phyloP scores from a whole-genome alignment of 2,797 vertebrate species.

The Strix occidentalis region DNA sequence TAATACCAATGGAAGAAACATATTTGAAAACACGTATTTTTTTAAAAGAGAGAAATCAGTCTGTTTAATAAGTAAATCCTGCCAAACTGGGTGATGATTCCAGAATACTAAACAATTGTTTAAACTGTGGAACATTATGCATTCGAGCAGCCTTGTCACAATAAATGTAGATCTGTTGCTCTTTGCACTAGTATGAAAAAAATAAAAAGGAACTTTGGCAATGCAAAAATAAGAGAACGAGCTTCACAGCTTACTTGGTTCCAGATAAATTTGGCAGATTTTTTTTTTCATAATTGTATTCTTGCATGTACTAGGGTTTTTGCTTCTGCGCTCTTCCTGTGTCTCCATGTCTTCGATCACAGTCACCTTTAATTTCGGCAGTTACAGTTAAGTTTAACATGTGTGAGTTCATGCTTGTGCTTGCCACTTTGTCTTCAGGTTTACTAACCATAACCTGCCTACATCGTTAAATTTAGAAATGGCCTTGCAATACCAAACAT shows the following conservation, averaged over 20 bases:
- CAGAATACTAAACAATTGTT: constrained; percentile 42
- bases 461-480: background rate
- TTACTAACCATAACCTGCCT: background rate
- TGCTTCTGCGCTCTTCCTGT: background rate
- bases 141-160: constrained; percentile 37
- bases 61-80: constrained; percentile 10
- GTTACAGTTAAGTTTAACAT: background rate
- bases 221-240: background rate
- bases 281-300: background rate
- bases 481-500: background rate
- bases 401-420: background rate
- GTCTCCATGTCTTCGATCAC: background rate
- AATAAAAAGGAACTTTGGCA: background rate
- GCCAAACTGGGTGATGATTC: constrained; percentile 8
- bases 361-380: background rate
- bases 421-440: background rate
- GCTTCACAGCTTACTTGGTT: constrained; percentile 36
- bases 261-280: constrained; percentile 16
- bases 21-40: background rate
- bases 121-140: constrained; percentile 7
- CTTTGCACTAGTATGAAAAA: background rate
- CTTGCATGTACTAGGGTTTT: background rate
- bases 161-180: constrained; percentile 50
- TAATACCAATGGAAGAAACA: background rate
- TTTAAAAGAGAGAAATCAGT: background rate